phyloP scores from a whole-genome alignment of 1,140 invertebrate species.

The Sogatella furcifera region DNA sequence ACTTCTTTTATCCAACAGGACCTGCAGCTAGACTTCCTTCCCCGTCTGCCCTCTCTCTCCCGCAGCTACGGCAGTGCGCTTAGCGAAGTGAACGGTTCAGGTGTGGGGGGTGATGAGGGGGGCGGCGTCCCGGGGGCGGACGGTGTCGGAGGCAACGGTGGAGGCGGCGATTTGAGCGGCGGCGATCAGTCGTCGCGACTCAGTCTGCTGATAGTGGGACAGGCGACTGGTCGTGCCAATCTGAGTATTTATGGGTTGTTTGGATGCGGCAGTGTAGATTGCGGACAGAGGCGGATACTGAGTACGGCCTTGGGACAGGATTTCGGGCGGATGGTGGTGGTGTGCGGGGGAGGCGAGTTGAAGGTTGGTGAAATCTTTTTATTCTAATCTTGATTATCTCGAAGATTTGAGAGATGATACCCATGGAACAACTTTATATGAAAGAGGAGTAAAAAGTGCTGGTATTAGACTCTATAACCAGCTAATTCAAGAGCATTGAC shows the following conservation, averaged over 20 bases:
- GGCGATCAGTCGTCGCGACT: conserved; percentile 52
- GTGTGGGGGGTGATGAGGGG: not conserved
- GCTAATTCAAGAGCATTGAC: no score
- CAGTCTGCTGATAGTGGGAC: conserved; percentile 69
- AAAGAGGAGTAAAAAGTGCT: no score
- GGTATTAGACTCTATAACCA: no score
- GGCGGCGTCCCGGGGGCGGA: conserved; percentile 10
- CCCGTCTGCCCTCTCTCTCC: conserved; percentile 44
- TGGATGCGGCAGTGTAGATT: conserved; percentile 56
- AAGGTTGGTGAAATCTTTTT: no score
- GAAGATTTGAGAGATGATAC: no score
- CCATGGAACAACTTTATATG: no score
- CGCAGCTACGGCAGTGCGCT: conserved; percentile 36
- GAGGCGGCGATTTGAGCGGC: conserved; percentile 33
- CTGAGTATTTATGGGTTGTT: conserved; percentile 78
- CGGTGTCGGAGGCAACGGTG: conserved; percentile 8
- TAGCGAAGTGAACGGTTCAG: no score
- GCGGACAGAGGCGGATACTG: conserved; percentile 10
- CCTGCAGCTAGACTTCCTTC: conserved; percentile 32
- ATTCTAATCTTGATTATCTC: no score
- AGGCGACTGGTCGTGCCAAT: conserved; percentile 55
- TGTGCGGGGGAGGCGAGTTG: no score
- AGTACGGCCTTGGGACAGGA: no score
- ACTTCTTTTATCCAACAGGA: no score
- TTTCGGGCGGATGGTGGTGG: no score